phyloP scores from a whole-genome alignment of 2,113 vertebrate species.

The Raja brachyura region DNA sequence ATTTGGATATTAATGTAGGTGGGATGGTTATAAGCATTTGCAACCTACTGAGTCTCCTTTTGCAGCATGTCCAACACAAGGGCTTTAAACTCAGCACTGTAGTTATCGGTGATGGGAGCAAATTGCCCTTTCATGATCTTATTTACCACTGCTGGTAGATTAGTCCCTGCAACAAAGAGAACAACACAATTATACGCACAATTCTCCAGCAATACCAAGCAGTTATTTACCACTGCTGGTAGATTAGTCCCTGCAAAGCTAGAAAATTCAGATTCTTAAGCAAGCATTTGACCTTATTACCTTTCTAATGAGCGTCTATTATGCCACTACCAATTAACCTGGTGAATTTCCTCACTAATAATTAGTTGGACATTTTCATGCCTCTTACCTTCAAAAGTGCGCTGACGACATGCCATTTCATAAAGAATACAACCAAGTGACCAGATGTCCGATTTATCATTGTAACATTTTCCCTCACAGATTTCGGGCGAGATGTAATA shows the following conservation, averaged over 20 bases:
- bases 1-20: too few species aligned
- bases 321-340: background rate
- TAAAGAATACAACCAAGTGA: conserved; percentile 32
- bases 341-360: background rate
- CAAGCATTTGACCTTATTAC: background rate
- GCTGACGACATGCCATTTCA: conserved; percentile 28
- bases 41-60: conserved; percentile 30
- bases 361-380: background rate
- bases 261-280: too few species aligned
- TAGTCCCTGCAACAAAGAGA: background rate
- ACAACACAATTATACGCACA: background rate
- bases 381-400: conserved; percentile 24
- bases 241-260: too few species aligned
- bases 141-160: conserved; percentile 23
- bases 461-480: conserved; percentile 33
- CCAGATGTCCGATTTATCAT: conserved; percentile 31
- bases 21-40: background rate
- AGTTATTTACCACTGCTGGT: too few species aligned
- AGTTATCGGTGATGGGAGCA: conserved; percentile 26
- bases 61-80: conserved; percentile 34
- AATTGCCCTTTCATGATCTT: conserved; percentile 32
- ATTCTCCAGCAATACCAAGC: too few species aligned
- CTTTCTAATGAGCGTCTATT: background rate
- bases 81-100: conserved; percentile 29
- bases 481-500: conserved; percentile 28